phyloP scores from a whole-genome alignment of 1,140 invertebrate species.

The Aphaenogaster rudis region DNA sequence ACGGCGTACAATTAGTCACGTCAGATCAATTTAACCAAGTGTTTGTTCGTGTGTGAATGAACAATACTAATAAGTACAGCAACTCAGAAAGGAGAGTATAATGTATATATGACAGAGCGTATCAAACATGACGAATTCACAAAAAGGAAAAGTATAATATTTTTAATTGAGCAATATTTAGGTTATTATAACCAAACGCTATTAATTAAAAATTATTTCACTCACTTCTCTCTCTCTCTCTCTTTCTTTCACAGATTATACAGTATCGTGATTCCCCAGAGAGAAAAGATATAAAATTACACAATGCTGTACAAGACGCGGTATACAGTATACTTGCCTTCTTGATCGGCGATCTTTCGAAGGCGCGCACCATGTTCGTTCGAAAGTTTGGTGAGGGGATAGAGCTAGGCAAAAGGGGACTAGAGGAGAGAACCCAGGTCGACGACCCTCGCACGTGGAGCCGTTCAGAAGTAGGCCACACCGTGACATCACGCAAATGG shows the following conservation, averaged over 20 bases:
- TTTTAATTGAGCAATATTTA: neutral
- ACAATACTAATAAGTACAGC: neutral
- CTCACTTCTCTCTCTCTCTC: neutral
- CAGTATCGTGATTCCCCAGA: neutral
- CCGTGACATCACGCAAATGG: constrained; percentile 82
- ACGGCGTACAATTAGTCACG: neutral
- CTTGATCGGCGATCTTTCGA: constrained; percentile 41
- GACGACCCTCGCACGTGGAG: constrained; percentile 83
- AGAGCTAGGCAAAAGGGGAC: constrained; percentile 74
- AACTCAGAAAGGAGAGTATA: neutral
- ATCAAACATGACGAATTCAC: neutral
- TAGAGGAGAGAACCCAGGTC: constrained; percentile 77
- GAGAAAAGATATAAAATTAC: constrained; percentile 22
- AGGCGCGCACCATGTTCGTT: constrained; percentile 55
- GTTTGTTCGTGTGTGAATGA: neutral
- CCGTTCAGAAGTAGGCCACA: constrained; percentile 82
- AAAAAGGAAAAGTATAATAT: neutral
- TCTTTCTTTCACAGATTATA: neutral
- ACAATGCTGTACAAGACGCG: neutral
- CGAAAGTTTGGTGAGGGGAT: constrained; percentile 58
- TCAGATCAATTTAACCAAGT: neutral
- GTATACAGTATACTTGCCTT: constrained; percentile 17
- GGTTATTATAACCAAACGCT: neutral
- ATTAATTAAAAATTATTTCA: neutral
- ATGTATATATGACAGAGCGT: no score